Evolutionary conservation across 2,113 vertebrate species (phyloP).

Genomic region (Dolichallabes microphthalmus): DNA sequence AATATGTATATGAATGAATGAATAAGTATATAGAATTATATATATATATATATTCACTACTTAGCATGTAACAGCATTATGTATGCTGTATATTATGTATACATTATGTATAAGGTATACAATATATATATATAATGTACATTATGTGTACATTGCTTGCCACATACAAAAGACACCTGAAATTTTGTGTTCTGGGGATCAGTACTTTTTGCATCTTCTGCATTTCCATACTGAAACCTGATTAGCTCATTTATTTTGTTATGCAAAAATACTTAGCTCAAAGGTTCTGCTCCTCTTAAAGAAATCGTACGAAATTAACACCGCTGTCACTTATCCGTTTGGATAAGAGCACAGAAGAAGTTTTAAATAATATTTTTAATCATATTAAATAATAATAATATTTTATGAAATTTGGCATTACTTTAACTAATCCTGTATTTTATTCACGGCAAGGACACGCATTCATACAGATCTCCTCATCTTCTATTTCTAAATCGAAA

Average conservation of each 20-base stretch:
- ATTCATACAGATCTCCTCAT: not conserved
- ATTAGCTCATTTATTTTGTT: not conserved
- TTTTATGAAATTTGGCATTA: not conserved
- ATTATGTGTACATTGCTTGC: not conserved
- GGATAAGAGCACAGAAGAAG: not conserved
- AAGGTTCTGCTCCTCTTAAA: not conserved
- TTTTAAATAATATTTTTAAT: not conserved
- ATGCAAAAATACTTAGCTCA: not conserved
- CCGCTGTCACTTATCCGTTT: not conserved
- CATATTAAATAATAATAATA: not conserved
- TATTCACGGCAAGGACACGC: not conserved
- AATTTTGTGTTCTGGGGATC: not conserved
- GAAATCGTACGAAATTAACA: not conserved
- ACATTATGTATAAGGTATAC: too few species aligned
- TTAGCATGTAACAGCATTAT: too few species aligned
- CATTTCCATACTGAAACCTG: constrained; percentile 1
- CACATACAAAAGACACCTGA: too few species aligned
- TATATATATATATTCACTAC: not conserved
- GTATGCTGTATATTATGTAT: too few species aligned
- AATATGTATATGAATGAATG: too few species aligned
- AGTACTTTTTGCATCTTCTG: not conserved
- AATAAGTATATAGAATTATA: too few species aligned
- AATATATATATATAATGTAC: not conserved
- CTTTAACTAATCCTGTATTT: not conserved
- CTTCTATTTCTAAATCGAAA: not conserved